These are phyloP conservation scores for Ataeniobius toweri DNA, from an alignment of 2,797 vertebrate genomes.

Conservation along the genomic window DNA sequence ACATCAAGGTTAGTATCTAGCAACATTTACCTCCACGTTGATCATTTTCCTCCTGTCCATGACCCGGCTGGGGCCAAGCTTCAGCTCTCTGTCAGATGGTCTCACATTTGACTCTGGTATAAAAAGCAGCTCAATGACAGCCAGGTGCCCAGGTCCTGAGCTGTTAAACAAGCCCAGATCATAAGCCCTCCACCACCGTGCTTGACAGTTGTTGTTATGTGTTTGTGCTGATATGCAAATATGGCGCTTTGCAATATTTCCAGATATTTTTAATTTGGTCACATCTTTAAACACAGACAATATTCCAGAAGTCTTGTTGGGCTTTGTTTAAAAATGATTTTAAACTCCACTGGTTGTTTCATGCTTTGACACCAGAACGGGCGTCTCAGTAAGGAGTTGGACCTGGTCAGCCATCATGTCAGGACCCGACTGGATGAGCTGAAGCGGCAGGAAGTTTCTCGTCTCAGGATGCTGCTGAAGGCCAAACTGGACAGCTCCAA, in stretches of 20 bases:
- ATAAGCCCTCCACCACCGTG: not conserved
- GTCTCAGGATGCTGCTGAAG: conserved; percentile 90
- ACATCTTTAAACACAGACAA: not conserved
- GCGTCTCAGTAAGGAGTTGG: conserved; percentile 89
- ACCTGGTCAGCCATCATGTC: conserved; percentile 90
- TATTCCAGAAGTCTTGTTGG: not conserved
- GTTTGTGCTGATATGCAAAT: not conserved
- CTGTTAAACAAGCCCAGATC: not conserved
- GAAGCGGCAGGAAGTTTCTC: conserved; percentile 91
- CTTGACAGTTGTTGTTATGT: not conserved
- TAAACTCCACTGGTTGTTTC: not conserved
- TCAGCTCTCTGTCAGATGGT: too few species aligned
- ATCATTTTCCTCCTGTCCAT: too few species aligned
- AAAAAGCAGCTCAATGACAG: too few species aligned
- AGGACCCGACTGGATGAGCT: conserved; percentile 90
- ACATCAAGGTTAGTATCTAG: conserved; percentile 84
- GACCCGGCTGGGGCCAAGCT: too few species aligned
- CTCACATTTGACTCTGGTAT: too few species aligned
- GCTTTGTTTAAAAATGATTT: not conserved
- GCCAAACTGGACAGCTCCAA: conserved; percentile 91
- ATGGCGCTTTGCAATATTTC: not conserved
- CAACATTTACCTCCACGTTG: too few species aligned
- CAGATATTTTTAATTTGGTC: not conserved
- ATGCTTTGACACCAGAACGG: conserved; percentile 78
- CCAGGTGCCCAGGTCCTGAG: not conserved